Percentiles rank a stretch among this genome's conserved stretches.
Evolutionary conservation across 1,140 invertebrate genomes (phyloP).

Genomic region (Amyelois transitella): DNA sequence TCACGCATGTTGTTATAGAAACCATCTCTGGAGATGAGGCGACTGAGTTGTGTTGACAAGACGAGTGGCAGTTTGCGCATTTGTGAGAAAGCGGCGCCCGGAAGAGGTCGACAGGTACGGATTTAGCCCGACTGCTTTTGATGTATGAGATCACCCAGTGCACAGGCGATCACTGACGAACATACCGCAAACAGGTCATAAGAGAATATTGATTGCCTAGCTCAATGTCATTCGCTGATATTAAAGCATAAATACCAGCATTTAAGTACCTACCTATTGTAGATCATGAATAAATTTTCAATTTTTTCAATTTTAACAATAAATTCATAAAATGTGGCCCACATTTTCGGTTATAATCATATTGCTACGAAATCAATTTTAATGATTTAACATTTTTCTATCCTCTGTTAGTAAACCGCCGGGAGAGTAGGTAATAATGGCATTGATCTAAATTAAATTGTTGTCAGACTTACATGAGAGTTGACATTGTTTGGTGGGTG

Average conservation of each 20-base stretch:
- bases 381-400: no score
- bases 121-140: slow-evolving; percentile 59
- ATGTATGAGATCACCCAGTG: slow-evolving; percentile 55
- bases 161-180: slow-evolving; percentile 26
- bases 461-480: slow-evolving; percentile 58
- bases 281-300: no score
- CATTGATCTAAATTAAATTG: background rate
- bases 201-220: background rate
- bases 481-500: slow-evolving; percentile 64
- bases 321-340: no score
- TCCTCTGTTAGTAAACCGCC: background rate
- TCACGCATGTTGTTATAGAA: slow-evolving; percentile 31
- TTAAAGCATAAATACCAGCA: no score
- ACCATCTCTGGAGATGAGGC: slow-evolving; percentile 21
- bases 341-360: no score
- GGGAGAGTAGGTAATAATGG: background rate
- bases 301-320: background rate
- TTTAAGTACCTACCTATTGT: no score
- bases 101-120: slow-evolving; percentile 52
- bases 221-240: background rate
- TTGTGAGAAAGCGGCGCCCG: slow-evolving; percentile 55
- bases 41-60: slow-evolving; percentile 42
- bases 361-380: no score
- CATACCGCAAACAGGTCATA: background rate
- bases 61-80: slow-evolving; percentile 52